Conservation (phyloP, 2,113 vertebrate species). For the Anolis sagrei region DNA sequence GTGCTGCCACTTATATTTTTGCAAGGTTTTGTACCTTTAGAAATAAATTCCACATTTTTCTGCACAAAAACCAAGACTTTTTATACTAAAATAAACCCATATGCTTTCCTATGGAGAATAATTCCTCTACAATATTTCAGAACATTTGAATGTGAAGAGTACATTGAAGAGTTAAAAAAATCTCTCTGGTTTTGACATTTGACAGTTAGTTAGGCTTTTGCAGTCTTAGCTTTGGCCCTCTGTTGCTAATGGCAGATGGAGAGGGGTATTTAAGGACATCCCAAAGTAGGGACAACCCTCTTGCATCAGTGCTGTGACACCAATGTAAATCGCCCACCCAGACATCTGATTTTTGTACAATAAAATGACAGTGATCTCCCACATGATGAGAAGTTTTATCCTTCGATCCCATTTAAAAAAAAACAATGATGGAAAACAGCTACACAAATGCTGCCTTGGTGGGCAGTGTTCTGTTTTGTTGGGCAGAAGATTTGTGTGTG, state of each 20-base stretch:
- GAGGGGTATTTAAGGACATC: not conserved
- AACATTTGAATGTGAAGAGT: no score
- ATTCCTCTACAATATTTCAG: no score
- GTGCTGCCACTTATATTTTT: no score
- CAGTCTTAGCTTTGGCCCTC: not conserved
- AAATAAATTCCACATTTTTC: no score
- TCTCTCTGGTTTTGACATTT: no score
- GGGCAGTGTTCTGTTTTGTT: no score
- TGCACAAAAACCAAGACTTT: no score
- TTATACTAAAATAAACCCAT: no score
- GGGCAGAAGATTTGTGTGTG: not conserved
- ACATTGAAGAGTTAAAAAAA: no score
- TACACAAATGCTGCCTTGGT: not conserved
- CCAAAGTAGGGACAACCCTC: not conserved
- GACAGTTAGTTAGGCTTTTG: not conserved
- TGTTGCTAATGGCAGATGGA: not conserved
- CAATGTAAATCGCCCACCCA: not conserved
- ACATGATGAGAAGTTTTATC: not conserved
- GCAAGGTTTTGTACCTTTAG: no score
- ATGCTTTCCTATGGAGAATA: no score
- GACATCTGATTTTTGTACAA: not conserved
- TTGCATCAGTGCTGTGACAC: not conserved
- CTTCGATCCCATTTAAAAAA: not conserved
- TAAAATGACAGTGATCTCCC: not conserved
- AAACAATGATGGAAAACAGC: not conserved